Evolutionary conservation across 2,888 invertebrate species (phyloP).

Genomic region (Aricia artaxerxes): DNA sequence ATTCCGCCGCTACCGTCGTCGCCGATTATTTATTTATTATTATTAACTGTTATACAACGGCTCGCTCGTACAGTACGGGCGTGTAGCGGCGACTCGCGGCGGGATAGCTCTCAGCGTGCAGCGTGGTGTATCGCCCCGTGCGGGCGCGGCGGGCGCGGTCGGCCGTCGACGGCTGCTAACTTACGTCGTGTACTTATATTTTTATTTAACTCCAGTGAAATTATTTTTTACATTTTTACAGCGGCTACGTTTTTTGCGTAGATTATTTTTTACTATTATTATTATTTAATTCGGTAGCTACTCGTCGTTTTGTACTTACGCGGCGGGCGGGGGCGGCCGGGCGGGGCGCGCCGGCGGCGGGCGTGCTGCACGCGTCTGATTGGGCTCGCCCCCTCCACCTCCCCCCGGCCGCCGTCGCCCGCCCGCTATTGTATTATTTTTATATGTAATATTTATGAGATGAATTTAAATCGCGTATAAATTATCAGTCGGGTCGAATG

Average conservation of each 20-base stretch:
- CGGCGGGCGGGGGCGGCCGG: background rate
- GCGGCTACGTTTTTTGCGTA: conserved; percentile 41
- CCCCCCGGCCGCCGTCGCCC: conserved; percentile 16
- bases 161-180: conserved; percentile 43
- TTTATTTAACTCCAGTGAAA: conserved; percentile 48
- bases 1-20: conserved; percentile 15
- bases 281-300: conserved; percentile 31
- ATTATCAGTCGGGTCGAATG: conserved; percentile 28
- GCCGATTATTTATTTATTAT: conserved; percentile 13
- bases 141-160: conserved; percentile 23
- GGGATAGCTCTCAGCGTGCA: background rate
- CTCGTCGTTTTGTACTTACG: conserved; percentile 27
- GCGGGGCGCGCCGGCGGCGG: background rate
- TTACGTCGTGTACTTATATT: conserved; percentile 46
- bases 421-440: conserved; percentile 24
- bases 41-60: conserved; percentile 28
- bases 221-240: conserved; percentile 42
- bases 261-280: conserved; percentile 29
- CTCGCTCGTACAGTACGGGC: background rate
- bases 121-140: background rate
- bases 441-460: conserved; percentile 28
- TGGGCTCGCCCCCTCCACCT: background rate
- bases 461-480: conserved; percentile 24
- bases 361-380: conserved; percentile 15
- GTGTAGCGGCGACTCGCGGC: conserved; percentile 9